These are phyloP conservation scores for Apodemus sylvaticus DNA, from an alignment of 2,113 vertebrate species.

Conservation along the genomic window DNA sequence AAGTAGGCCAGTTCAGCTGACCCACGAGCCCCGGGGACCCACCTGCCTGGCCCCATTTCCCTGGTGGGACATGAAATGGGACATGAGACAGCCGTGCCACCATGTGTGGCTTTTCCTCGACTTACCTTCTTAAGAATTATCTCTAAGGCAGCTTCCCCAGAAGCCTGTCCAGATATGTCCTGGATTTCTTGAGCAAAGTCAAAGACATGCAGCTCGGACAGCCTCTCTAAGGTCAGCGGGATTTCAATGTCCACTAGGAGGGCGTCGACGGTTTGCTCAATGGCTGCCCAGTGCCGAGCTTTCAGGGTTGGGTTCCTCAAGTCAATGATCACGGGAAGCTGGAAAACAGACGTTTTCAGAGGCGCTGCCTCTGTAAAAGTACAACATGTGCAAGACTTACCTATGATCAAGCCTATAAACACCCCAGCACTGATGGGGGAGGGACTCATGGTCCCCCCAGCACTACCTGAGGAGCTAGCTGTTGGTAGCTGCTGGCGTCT, in stretches of 20 bases:
- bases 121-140: slow-evolving; percentile 88
- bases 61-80: neutral
- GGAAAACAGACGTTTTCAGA: slow-evolving; percentile 59
- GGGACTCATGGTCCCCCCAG: neutral
- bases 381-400: no score
- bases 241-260: slow-evolving; percentile 78
- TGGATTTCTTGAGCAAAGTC: slow-evolving; percentile 86
- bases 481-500: neutral
- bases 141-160: slow-evolving; percentile 90
- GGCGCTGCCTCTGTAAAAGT: neutral
- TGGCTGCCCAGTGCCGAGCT: slow-evolving; percentile 85
- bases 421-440: neutral
- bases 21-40: neutral
- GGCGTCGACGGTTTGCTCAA: slow-evolving; percentile 85
- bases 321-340: slow-evolving; percentile 89
- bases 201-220: slow-evolving; percentile 87
- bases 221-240: slow-evolving; percentile 83
- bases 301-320: slow-evolving; percentile 89
- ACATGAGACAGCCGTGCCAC: no score
- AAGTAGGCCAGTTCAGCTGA: neutral
- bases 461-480: neutral
- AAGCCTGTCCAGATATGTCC: slow-evolving; percentile 90
- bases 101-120: neutral
- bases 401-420: neutral
- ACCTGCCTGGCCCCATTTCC: neutral